A percentile compares a stretch with the other conserved stretches of the same genome.
These are phyloP conservation scores for Sardinella longiceps DNA, from an alignment of 2,797 vertebrate genomes.

Conservation along the genomic window DNA sequence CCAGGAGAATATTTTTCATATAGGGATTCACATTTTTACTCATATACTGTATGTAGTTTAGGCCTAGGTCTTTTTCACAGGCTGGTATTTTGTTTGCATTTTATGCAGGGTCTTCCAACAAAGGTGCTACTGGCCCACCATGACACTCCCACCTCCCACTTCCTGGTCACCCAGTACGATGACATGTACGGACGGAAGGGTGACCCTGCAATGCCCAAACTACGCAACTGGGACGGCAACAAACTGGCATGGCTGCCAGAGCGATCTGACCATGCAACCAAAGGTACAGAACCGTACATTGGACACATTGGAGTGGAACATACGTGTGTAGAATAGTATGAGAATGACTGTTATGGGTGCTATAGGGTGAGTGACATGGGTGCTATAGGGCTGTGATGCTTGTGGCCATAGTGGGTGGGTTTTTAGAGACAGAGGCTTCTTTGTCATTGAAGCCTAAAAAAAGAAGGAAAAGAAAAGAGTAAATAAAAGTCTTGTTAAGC, in stretches of 20 bases:
- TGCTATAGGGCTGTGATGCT: background rate
- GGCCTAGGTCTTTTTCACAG: background rate
- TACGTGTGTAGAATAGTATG: background rate
- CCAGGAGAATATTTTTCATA: background rate
- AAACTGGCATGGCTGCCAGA: slow-evolving; percentile 73
- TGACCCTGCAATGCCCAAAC: slow-evolving; percentile 61
- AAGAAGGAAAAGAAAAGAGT: background rate
- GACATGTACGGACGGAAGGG: slow-evolving; percentile 67
- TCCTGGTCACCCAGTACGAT: slow-evolving; percentile 75
- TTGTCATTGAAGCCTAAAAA: background rate
- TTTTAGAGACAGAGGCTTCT: background rate
- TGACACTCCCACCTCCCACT: slow-evolving; percentile 57
- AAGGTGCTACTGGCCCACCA: slow-evolving; percentile 73
- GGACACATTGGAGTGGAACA: background rate
- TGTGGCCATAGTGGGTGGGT: background rate
- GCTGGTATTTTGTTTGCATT: slow-evolving; percentile 42
- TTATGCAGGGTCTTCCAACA: slow-evolving; percentile 74
- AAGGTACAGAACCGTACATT: slow-evolving; percentile 59
- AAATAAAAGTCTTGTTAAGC: background rate
- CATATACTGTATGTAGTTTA: too few relatives aligned
- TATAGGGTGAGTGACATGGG: background rate
- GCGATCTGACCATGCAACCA: slow-evolving; percentile 70
- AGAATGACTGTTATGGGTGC: background rate
- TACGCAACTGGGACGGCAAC: slow-evolving; percentile 62
- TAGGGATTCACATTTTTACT: too few relatives aligned